Base-by-base conservation (phyloP, 2,113 vertebrate genomes). In the Nasalis larvatus region DNA sequence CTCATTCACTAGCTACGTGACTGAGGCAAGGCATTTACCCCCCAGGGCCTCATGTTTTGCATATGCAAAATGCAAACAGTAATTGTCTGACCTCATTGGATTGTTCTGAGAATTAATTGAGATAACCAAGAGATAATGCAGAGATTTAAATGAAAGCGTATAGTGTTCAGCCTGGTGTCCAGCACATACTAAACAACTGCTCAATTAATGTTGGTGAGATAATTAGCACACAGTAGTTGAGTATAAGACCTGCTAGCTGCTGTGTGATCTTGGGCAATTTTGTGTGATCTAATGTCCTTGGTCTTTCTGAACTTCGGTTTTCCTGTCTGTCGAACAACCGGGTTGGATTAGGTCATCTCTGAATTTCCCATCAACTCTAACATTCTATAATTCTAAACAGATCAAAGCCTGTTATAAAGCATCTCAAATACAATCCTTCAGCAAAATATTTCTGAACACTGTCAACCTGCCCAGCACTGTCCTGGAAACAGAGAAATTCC, bases 381-480 rank as follows among this genome's bases (percentile, higher is more conserved):
- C 30, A 37, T 49, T 92, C 90, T 78, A 7, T 45, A 71, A 73
- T 94, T 89, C 84, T 54, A 84, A 93, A 42, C 45, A 86, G 69
- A 66, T 88, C 37, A 82, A 96, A 86, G 82, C 58, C 68, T 78
- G 2, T 93, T 84, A 87, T 21, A 94, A 77, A 90, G 76, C 56
- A 74, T 82, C 92, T 95, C 90, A 91, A 88, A 88, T 92, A 60
- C 82, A 87, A 74, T 56, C 56, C 68, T 90, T 37, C 76, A 77
- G 66, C 76, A 94, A 90, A 95, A 90, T 85, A 30, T 58, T 93
- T 68, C 95, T 85, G n/a, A 92, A 92, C 10, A 32, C 40, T 82
- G 17, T 94, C 3, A 0, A 56, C 56, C 66, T 78, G n/a, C 77
- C 37, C 49, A 94, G 40, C 17, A 66, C 49, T 76, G 11, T 32